These are phyloP conservation scores for Carettochelys insculpta DNA, from an alignment of 2,113 vertebrate genomes.

Conservation along the genomic window DNA sequence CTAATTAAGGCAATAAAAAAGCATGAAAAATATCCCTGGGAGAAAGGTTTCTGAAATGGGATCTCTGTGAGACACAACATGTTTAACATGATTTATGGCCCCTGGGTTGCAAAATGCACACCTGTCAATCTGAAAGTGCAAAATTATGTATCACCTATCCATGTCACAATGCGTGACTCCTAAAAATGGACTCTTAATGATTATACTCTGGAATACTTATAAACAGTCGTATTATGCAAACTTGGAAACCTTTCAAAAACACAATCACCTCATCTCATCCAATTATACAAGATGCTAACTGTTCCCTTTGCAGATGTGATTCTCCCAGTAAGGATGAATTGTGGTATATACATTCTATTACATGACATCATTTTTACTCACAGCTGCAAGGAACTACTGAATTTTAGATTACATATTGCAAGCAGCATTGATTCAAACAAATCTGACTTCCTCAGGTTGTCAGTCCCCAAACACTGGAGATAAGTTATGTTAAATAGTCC, in stretches of 20 bases:
- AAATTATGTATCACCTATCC: slow-evolving; percentile 46
- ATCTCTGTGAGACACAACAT: slow-evolving; percentile 5
- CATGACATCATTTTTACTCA: slow-evolving; percentile 68
- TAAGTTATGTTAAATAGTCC: slow-evolving; percentile 32
- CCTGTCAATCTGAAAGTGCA: slow-evolving; percentile 43
- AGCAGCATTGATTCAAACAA: slow-evolving; percentile 46
- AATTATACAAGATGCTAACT: slow-evolving; percentile 58
- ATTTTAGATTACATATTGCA: slow-evolving; percentile 15
- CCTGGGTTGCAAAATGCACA: slow-evolving; percentile 35
- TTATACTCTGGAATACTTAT: slow-evolving; percentile 47
- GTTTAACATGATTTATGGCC: slow-evolving; percentile 19
- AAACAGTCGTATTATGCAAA: slow-evolving; percentile 46
- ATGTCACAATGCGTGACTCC: slow-evolving; percentile 60
- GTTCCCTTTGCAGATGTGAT: slow-evolving; percentile 61
- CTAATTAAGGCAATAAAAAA: slow-evolving; percentile 11
- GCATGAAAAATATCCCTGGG: neutral
- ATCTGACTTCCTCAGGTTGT: slow-evolving; percentile 9
- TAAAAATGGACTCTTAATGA: slow-evolving; percentile 61
- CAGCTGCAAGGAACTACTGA: slow-evolving; percentile 61
- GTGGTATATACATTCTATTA: slow-evolving; percentile 24
- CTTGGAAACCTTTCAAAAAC: slow-evolving; percentile 64
- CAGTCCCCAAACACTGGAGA: slow-evolving; percentile 1
- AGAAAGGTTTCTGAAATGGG: slow-evolving; percentile 2
- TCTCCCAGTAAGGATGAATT: slow-evolving; percentile 54
- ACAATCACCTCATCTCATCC: slow-evolving; percentile 66